A percentile compares a stretch with the other conserved stretches of the same genome.
These are phyloP conservation scores for Bergia puertoricense DNA, from an alignment of 92 coral and sea anemone genomes.

Conservation along the genomic window DNA sequence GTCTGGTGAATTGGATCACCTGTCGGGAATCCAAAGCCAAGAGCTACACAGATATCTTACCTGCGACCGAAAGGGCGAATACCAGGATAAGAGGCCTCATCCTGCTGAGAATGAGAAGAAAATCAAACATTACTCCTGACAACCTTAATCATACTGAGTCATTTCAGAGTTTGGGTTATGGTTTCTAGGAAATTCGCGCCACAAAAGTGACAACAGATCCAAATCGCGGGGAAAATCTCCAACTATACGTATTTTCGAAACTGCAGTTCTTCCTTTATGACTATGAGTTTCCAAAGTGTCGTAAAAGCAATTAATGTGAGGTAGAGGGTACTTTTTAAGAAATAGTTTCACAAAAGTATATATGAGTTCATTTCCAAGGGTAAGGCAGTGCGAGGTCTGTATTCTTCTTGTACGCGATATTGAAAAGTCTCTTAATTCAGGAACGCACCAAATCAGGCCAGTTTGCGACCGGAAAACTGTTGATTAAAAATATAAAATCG, in stretches of 20 bases:
- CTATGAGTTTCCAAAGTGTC: neutral
- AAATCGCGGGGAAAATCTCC: neutral
- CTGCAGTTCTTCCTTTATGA: neutral
- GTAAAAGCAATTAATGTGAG: neutral
- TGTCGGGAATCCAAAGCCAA: neutral
- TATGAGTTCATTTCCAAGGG: neutral
- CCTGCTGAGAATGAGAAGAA: conserved; percentile 7
- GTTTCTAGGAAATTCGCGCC: neutral
- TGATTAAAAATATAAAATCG: neutral
- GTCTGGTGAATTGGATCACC: neutral
- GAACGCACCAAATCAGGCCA: neutral
- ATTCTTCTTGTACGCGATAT: neutral
- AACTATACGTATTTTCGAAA: neutral
- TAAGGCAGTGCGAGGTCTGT: neutral
- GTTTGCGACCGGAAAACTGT: neutral
- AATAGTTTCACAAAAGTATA: neutral
- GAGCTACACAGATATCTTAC: conserved; percentile 14
- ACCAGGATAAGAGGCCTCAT: conserved; percentile 40
- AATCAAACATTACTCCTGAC: neutral
- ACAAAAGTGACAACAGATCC: neutral
- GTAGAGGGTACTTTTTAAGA: neutral
- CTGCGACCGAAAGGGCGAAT: conserved; percentile 27
- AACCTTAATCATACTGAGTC: neutral
- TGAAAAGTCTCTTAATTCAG: neutral
- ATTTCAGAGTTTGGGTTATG: neutral